These are phyloP conservation scores for Globodera ellingtonae DNA, from an alignment of 1,140 invertebrate species.

Conservation along the genomic window DNA sequence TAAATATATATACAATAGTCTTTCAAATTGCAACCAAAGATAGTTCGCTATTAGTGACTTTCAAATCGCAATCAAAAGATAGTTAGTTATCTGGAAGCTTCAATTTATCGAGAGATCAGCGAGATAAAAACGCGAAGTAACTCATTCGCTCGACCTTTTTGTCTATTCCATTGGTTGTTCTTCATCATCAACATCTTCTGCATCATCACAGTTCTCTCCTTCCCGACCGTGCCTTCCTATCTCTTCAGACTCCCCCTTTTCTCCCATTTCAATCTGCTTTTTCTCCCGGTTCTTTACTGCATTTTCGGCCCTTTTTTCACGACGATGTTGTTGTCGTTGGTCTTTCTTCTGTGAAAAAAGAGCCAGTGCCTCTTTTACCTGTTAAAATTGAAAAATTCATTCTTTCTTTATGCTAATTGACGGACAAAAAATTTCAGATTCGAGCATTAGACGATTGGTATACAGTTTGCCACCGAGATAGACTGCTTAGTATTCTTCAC, in stretches of 20 bases:
- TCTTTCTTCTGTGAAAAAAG: slow-evolving; percentile 9
- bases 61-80: too few species aligned
- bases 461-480: too few species aligned
- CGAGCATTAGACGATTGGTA: too few species aligned
- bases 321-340: slow-evolving; percentile 24
- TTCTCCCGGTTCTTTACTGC: slow-evolving; percentile 6
- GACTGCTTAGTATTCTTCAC: too few species aligned
- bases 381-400: slow-evolving; percentile 26
- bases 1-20: background rate
- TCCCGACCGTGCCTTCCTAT: background rate
- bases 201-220: slow-evolving; percentile 6
- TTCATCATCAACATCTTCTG: slow-evolving; percentile 24
- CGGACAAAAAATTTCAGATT: too few species aligned
- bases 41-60: too few species aligned
- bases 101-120: too few species aligned
- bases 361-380: slow-evolving; percentile 31
- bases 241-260: slow-evolving; percentile 19
- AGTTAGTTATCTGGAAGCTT: too few species aligned
- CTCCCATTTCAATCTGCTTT: slow-evolving; percentile 5
- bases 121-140: too few species aligned
- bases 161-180: slow-evolving; percentile 20
- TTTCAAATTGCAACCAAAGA: too few species aligned
- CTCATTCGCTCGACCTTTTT: too few species aligned
- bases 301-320: slow-evolving; percentile 17
- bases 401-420: too few species aligned